phyloP scores from a whole-genome alignment of 2,888 invertebrate genomes.

The Pterostichus madidus region DNA sequence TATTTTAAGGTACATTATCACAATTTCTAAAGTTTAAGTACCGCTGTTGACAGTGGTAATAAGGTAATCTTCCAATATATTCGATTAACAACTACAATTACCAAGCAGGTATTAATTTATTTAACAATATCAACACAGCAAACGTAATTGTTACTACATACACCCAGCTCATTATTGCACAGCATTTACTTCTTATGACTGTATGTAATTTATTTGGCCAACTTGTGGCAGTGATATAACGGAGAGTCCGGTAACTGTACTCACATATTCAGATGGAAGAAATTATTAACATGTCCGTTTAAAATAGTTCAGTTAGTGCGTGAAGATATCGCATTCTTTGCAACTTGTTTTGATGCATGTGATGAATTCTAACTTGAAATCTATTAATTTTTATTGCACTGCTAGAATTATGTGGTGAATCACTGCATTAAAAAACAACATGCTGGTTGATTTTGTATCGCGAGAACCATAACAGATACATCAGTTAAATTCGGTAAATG shows the following conservation, averaged over 20 bases:
- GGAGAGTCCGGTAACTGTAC: constrained; percentile 49
- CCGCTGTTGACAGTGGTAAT: neutral
- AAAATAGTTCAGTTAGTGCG: constrained; percentile 40
- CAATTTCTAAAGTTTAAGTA: neutral
- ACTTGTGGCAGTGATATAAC: constrained; percentile 25
- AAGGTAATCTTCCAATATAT: neutral
- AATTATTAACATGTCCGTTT: constrained; percentile 54
- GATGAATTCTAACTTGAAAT: constrained; percentile 1
- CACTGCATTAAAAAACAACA: neutral
- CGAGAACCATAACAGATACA: no score
- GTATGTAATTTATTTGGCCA: neutral
- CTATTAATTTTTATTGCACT: no score
- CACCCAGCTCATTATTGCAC: neutral
- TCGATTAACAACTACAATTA: constrained; percentile 21
- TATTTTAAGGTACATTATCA: neutral
- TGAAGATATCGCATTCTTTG: constrained; percentile 38
- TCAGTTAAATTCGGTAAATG: no score
- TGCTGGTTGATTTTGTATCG: neutral
- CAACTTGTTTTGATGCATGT: constrained; percentile 24
- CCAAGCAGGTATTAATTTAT: constrained; percentile 15
- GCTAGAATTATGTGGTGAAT: no score
- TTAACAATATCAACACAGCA: constrained; percentile 16
- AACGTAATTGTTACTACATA: constrained; percentile 19
- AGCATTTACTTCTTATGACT: neutral
- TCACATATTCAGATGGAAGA: constrained; percentile 53